Evolutionary conservation across 2,113 vertebrate genomes (phyloP), one percentile per base, ranked within the genome.

Genomic region (Corapipo altera): DNA sequence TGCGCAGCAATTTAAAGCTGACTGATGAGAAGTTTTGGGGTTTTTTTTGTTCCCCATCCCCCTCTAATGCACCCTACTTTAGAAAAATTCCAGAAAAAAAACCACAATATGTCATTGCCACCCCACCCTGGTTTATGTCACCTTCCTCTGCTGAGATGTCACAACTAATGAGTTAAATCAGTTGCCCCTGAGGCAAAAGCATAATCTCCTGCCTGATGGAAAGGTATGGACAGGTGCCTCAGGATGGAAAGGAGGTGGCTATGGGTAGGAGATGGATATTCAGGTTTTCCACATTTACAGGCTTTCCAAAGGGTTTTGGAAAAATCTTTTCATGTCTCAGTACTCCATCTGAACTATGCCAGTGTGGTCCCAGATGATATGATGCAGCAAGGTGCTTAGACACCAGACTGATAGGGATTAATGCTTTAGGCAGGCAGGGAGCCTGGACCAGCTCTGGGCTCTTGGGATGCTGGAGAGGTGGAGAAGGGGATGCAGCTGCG

Each of bases 301-400:
- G 6, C 20, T 78, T 94, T 23, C 46, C 48, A 48, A 1, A 5
- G 11, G 18, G 14, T 22, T 75, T 58, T 24, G 7, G 37, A 69
- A 66, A 87, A 92, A 58, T 51, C 39, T 39, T 58, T 44, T 43
- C 11, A 4, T 13, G 22, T 18, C 22, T 82, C 59, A 51, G 26
- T 55, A 59, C 44, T 65, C 33, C 24, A 41, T 26, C 15, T 5
- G 5, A 58, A 41, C 46, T 3, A 0, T 28, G 24, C 22, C 11
- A 26, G 9, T 0, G 3, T 27, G 30, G 37, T 18, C 27, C 2
- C 2, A 41, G 43, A 24, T 9, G 5, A 11, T 23, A 41, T 7
- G 17, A 12, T 4, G 4, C 30, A 65, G 44, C 37, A 46, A 81
- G 74, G 15, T 69, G 44, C 22, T 81, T 69, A 52, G 77, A 72